Evolutionary conservation across 37 sponge, comb jelly and placozoan genomes (phyloP), one percentile per base, ranked within the genome.

Genomic region (Axinella damicornis): DNA sequence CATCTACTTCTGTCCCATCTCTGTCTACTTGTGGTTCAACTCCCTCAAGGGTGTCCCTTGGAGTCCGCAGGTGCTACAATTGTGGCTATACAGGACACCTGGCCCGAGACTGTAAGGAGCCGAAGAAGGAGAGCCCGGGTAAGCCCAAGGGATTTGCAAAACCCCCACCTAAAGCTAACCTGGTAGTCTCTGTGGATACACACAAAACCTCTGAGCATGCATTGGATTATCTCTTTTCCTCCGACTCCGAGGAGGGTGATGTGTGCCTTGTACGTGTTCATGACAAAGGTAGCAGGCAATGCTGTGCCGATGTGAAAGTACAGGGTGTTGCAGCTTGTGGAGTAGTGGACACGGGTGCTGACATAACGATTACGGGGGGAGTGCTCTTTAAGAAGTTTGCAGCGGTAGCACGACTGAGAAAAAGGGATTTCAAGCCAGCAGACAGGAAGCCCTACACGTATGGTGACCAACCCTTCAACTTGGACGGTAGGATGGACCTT

Each of bases 401-500:
- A 14, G 27, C 76, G 2, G 33, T 11, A 31, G 69, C 69, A 32
- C 19, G 69, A 34, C 11, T 68, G 34, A 22, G 14, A 11, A 61
- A 61, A 14, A 22, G 14, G 62, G 2, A 33, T 32, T 11, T 68
- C 34, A 68, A 68, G 4, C 11, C 11, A 11, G 34, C 31, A 1
- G 73, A 72, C 27, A 72, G 40, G 53, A 22, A 40, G 25, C 88
- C 88, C 21, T 16, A 24, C 19, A 80, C 74, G 2, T 87, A 87
- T 74, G 54, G 74, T 46, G 74, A 71, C 32, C n/a, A 80, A 22
- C 76, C 81, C 17, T 80, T 87, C 68, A 57, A 37, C 30, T 36
- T 87, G 54, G 66, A 87, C 75, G 88, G 88, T 16, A 59, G 39
- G 31, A 46, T 87, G 24, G 75, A 80, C 18, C 69, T 87, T 5